phyloP scores from a whole-genome alignment of 2,888 invertebrate genomes.

The Pyralis farinalis region DNA sequence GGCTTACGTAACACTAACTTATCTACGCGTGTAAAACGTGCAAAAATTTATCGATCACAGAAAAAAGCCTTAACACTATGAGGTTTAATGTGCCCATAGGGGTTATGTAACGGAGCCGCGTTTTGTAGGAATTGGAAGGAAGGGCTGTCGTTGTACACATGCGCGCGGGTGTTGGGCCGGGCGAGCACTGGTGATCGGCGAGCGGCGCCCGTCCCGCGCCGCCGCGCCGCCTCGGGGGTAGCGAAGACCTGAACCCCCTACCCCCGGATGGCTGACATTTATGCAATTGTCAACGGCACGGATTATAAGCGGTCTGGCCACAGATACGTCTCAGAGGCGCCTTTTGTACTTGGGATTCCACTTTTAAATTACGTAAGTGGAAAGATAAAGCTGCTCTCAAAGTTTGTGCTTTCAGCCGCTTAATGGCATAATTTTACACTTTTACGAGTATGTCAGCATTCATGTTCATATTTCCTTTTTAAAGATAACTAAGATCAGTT shows the following conservation, averaged over 20 bases:
- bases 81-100: constrained; percentile 49
- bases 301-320: neutral
- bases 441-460: too few relatives aligned
- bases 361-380: too few relatives aligned
- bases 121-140: constrained; percentile 51
- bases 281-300: constrained; percentile 26
- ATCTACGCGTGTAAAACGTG: constrained; percentile 71
- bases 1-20: constrained; percentile 74
- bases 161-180: constrained; percentile 67
- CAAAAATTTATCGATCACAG: constrained; percentile 76
- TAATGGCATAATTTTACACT: too few relatives aligned
- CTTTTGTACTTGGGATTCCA: neutral
- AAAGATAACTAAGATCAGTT: too few relatives aligned
- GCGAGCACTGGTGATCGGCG: constrained; percentile 61
- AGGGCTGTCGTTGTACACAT: constrained; percentile 57
- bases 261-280: constrained; percentile 32
- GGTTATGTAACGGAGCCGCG: constrained; percentile 74
- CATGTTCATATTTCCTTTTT: too few relatives aligned
- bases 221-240: constrained; percentile 26
- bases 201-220: constrained; percentile 32
- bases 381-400: too few relatives aligned
- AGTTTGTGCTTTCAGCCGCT: constrained; percentile 2
- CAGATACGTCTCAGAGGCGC: neutral
- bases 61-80: constrained; percentile 75
- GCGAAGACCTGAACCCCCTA: constrained; percentile 13